Percentiles rank a stretch among this genome's conserved stretches.
Conservation (phyloP, 1,140 invertebrate species). For the Megalopta genalis region DNA sequence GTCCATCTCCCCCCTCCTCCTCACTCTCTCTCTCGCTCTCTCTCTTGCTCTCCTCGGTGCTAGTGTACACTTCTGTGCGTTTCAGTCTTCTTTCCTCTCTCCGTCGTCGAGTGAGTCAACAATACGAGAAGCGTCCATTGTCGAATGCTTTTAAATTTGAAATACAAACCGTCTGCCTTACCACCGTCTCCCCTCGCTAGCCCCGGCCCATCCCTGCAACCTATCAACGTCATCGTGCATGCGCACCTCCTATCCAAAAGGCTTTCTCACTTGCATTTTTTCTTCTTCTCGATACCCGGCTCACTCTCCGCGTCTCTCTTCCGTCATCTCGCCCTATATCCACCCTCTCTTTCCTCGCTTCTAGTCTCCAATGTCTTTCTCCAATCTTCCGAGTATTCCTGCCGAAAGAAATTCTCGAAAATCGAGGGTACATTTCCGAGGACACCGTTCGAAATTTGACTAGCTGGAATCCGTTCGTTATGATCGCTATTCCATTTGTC, state of each 20-base stretch:
- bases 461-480: neutral
- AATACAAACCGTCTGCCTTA: conserved; percentile 77
- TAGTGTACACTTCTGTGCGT: conserved; percentile 32
- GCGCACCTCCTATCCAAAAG: conserved; percentile 34
- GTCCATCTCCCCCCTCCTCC: neutral
- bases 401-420: neutral
- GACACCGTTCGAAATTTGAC: neutral
- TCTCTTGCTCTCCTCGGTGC: neutral
- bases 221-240: conserved; percentile 58
- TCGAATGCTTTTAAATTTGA: conserved; percentile 80
- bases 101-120: conserved; percentile 71
- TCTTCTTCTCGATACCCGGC: conserved; percentile 33
- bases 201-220: conserved; percentile 13
- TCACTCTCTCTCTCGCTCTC: neutral
- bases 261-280: conserved; percentile 50
- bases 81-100: conserved; percentile 46
- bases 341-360: neutral
- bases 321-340: neutral
- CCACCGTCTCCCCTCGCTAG: conserved; percentile 3
- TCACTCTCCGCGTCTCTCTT: neutral
- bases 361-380: conserved; percentile 21
- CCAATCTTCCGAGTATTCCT: neutral
- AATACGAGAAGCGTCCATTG: conserved; percentile 77
- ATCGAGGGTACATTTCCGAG: neutral
- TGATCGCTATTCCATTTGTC: no score